Percentiles rank a stretch among this genome's conserved stretches.
Conservation (phyloP, 1,140 invertebrate genomes). For the Portunus trituberculatus region DNA sequence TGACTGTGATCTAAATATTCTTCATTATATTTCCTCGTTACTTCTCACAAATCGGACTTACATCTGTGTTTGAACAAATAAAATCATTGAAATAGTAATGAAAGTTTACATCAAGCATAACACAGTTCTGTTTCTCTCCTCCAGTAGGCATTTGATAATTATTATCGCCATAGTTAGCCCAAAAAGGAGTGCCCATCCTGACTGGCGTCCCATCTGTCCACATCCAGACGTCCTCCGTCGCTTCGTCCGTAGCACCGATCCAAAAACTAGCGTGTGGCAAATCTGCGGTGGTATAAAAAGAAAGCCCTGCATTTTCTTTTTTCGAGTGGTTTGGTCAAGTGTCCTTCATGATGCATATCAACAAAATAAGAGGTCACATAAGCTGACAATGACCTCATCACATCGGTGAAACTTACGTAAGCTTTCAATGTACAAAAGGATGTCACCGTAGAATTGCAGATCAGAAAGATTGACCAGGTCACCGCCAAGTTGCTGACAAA, state of each 20-base stretch:
- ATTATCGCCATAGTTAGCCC: neutral
- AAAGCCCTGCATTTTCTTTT: too few relatives aligned
- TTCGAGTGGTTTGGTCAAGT: too few relatives aligned
- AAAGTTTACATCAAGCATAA: neutral
- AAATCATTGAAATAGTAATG: neutral
- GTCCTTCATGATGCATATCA: neutral
- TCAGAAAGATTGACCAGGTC: neutral
- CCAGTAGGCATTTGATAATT: neutral
- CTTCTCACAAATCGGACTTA: neutral
- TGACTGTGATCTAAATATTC: too few relatives aligned
- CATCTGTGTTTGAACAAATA: neutral
- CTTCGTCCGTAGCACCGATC: constrained; percentile 31
- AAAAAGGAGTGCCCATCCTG: constrained; percentile 20
- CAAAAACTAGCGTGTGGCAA: neutral
- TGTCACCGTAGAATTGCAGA: neutral
- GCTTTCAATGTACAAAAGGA: neutral
- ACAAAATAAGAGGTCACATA: neutral
- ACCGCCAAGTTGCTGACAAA: neutral
- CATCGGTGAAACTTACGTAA: neutral
- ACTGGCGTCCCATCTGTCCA: neutral
- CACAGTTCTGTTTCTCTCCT: neutral
- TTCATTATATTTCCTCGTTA: too few relatives aligned
- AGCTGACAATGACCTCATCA: neutral
- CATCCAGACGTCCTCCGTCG: neutral
- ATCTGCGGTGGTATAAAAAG: neutral